phyloP scores from a whole-genome alignment of 2,888 invertebrate species.

The Cantharis lateralis region DNA sequence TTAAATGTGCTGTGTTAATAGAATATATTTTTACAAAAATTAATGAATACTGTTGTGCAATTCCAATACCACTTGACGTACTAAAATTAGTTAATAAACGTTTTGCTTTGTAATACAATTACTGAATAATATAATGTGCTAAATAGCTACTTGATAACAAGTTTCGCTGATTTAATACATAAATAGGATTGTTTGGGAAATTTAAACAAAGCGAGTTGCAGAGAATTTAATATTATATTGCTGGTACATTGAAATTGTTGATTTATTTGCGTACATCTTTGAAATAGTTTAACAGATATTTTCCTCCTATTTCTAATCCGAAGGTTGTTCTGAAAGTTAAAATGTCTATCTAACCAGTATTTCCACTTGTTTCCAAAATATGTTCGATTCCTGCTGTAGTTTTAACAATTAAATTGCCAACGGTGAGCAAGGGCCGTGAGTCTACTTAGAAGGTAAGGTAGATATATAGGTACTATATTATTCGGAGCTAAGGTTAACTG shows the following conservation, averaged over 20 bases:
- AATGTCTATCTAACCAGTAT: no score
- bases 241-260: neutral
- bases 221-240: neutral
- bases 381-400: no score
- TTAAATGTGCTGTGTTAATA: no score
- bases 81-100: slow-evolving; percentile 24
- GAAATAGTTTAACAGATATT: neutral
- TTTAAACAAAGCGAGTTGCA: neutral
- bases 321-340: no score
- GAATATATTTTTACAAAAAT: neutral
- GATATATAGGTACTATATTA: no score
- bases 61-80: slow-evolving; percentile 8
- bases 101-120: slow-evolving; percentile 26
- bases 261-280: neutral
- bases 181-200: neutral
- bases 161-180: neutral
- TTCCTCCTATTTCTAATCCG: no score
- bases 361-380: no score
- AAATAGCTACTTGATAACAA: slow-evolving; percentile 24
- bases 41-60: slow-evolving; percentile 13
- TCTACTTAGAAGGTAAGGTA: neutral
- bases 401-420: no score
- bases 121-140: slow-evolving; percentile 11
- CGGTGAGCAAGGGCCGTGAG: no score
- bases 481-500: no score